phyloP scores from a whole-genome alignment of 2,888 invertebrate genomes.

The Drosophila lutescens region DNA sequence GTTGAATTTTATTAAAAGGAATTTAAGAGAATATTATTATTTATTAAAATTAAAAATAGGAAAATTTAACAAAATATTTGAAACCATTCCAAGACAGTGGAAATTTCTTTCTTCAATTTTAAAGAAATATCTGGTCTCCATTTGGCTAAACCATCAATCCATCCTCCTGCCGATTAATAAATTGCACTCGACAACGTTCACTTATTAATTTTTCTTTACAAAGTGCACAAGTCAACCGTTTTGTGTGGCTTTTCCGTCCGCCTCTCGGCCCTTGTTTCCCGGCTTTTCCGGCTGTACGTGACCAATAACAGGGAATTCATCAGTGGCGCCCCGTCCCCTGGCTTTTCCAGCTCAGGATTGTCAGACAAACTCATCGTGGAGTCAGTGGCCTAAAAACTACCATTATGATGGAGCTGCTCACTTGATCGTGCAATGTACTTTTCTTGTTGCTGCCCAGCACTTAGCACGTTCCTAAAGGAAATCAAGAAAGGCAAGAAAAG shows the following conservation, averaged over 20 bases:
- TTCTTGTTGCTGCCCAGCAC: conserved; percentile 78
- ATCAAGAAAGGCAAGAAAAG: conserved; percentile 19
- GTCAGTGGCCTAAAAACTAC: conserved; percentile 77
- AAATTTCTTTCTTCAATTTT: no score
- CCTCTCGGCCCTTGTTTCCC: conserved; percentile 3
- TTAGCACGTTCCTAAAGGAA: conserved; percentile 74
- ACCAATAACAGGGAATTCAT: conserved; percentile 74
- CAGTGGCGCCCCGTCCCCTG: conserved; percentile 10
- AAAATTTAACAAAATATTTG: no score
- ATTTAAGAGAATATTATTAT: no score
- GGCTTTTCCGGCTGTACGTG: conserved; percentile 57
- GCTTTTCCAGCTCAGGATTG: conserved; percentile 5
- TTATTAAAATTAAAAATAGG: no score
- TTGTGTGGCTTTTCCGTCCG: conserved; percentile 11
- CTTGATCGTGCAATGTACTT: conserved; percentile 83
- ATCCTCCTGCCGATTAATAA: conserved; percentile 63
- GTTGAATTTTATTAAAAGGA: no score
- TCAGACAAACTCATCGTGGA: conserved; percentile 67
- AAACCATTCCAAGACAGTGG: no score
- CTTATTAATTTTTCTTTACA: conserved; percentile 72
- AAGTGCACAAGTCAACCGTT: conserved; percentile 75
- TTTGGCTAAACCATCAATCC: no score
- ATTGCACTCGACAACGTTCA: conserved; percentile 75
- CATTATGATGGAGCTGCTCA: conserved; percentile 82
- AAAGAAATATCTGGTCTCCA: no score